Base-by-base conservation (phyloP, 2,113 vertebrate genomes). In the Ageneiosus marmoratus region DNA sequence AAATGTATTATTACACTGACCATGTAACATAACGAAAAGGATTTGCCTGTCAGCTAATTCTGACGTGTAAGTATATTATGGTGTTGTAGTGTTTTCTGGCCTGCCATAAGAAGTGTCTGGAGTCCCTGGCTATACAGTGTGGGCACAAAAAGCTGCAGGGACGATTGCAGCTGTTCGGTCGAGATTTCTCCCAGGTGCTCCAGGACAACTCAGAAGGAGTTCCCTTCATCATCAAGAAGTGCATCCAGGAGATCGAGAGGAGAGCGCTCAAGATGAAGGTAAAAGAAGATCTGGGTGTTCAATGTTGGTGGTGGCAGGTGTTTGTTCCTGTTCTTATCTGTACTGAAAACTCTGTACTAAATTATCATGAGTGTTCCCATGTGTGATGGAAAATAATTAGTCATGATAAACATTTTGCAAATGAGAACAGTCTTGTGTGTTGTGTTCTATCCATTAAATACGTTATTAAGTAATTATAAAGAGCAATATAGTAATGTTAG, bases 31-130 rank as follows among this genome's bases (percentile, higher is more conserved):
- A 41, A 41, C 5, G 37, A 41, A 41, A 41, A 41, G 37, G 8
- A 16, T 48, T n/a, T 48, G 24, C 41, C 48, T 5, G 27, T 50
- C 12, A 50, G n/a, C 10, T 12, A 22, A 56, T 34, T 63, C 29
- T 37, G 7, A 82, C 8, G 13, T 4, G 41, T 15, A 48, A 27
- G 20, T 29, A 16, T 75, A 20, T 75, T 20, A 32, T 29, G 63
- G 48, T 48, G 63, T 76, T n/a, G 1, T 88, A 99, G 98, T 99
- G 98, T 90, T 96, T 93, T 87, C 91, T 99, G 86, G 94, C 98
- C 6, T 99, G 98, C 87, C 98, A 99, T 92, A 99, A 97, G 90
- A 98, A 98, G 87, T 99, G 98, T 13, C 90, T 99, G 92, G 97
- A 99, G 89, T 97, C 96, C 0, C 88, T 99, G 91, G 95, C 98